Evolutionary conservation across 2,888 invertebrate species (phyloP).

Genomic region (Ectobius pallidus): DNA sequence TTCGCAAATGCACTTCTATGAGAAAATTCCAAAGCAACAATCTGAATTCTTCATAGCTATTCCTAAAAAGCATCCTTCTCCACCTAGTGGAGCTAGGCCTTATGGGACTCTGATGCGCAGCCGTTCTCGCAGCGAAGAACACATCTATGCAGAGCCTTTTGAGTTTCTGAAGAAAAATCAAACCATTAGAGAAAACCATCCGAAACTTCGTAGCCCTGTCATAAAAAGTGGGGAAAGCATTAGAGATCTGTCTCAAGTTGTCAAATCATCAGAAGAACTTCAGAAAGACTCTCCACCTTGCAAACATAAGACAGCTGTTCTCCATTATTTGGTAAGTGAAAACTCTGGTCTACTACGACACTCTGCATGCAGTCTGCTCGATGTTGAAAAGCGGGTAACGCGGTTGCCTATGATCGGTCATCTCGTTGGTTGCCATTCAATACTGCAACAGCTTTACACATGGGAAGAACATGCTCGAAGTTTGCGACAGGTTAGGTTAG

Average conservation of each 20-base stretch:
- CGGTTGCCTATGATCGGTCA: no score
- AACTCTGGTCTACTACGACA: no score
- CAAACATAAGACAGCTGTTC: conserved; percentile 25
- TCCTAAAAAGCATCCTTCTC: not conserved
- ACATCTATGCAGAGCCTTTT: conserved; percentile 69
- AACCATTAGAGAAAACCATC: not conserved
- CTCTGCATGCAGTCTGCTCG: no score
- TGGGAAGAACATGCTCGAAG: no score
- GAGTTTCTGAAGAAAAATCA: conserved; percentile 36
- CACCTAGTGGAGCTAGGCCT: not conserved
- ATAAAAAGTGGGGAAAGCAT: conserved; percentile 1
- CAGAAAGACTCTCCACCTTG: not conserved
- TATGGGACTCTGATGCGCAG: conserved; percentile 27
- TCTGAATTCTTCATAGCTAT: conserved; percentile 34
- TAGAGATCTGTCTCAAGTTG: conserved; percentile 1
- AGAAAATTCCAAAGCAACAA: conserved; percentile 32
- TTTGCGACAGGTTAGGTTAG: no score
- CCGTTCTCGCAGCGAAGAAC: conserved; percentile 55
- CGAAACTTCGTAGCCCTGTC: not conserved
- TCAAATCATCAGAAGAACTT: not conserved
- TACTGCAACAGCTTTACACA: no score
- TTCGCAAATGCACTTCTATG: conserved; percentile 32
- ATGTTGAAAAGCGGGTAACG: no score
- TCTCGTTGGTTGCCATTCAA: no score
- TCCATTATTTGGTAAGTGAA: conserved; percentile 43